Evolutionary conservation across 2,888 invertebrate genomes (phyloP), one percentile per base, ranked within the genome.

Genomic region (Leucania comma): DNA sequence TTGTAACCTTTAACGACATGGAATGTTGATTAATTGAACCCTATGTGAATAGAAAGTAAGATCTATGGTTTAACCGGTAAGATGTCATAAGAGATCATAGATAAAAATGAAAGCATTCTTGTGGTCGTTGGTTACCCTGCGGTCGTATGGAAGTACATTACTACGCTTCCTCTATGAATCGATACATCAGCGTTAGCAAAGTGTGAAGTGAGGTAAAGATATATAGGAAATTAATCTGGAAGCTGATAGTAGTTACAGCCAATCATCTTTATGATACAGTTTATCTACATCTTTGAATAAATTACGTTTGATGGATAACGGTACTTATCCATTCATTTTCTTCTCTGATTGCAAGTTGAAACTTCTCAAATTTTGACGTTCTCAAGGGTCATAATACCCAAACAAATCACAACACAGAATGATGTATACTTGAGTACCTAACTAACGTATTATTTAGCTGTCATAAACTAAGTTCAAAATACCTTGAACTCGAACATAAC

Each of bases 91-190:
- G 86, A 90, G 88, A 90, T 89, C 75, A 79, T 80, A 86, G 91
- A 93, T 92, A 90, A 90, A 92, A 92, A 91, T 82, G 91, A 91
- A 92, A 92, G 91, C 88, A 87, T 60, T 61, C 53, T 78, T 85
- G 77, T 64, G 86, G 81, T 81, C 48, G 29, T n/a, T 63, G 71
- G 83, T 68, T 57, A 72, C 73, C 72, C 72, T 89, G 90, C 79
- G 88, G 90, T 89, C 81, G 74, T 57, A 71, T 70, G 82, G 79
- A 78, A 79, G 60, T 80, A 74, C 82, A 85, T 79, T 80, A 84
- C 79, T 58, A 71, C 42, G 51, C 80, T 81, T 81, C 81, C 71
- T 74, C 80, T 81, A 67, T 61, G 61, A 67, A 80, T 59, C 63
- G 22, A 69, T 80, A 76, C 63, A 64, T 38, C 50, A 59, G 20